Percentiles rank a stretch among this genome's conserved stretches.
phyloP scores from a whole-genome alignment of 2,888 invertebrate species.

The Cephus pulcher region DNA sequence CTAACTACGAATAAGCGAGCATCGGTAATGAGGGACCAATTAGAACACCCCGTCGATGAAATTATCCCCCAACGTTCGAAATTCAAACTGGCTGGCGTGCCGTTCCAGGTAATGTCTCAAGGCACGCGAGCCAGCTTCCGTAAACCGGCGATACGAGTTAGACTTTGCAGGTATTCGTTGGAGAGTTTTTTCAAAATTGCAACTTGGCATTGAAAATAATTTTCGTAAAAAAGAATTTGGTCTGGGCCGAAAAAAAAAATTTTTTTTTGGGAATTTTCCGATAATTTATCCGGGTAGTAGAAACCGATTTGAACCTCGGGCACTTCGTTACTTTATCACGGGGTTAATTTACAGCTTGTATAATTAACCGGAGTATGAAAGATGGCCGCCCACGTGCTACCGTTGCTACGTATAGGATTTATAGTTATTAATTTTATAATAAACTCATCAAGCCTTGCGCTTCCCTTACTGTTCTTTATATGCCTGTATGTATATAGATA shows the following conservation, averaged over 20 bases:
- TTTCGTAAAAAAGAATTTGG: not conserved
- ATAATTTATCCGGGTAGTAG: too few species aligned
- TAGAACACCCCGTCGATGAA: constrained; percentile 64
- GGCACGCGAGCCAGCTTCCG: constrained; percentile 51
- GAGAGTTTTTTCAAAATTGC: too few species aligned
- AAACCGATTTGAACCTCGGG: not conserved
- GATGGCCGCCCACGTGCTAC: constrained; percentile 59
- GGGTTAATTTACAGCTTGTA: constrained; percentile 49
- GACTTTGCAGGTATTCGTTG: not conserved
- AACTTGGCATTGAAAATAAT: constrained; percentile 3
- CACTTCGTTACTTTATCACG: constrained; percentile 42
- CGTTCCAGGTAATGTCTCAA: constrained; percentile 50
- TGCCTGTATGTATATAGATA: too few species aligned
- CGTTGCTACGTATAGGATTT: constrained; percentile 45
- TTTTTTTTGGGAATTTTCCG: too few species aligned
- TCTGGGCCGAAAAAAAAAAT: too few species aligned
- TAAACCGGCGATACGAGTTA: constrained; percentile 8
- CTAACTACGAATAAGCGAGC: constrained; percentile 56
- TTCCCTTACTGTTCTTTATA: constrained; percentile 14
- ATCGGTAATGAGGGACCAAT: constrained; percentile 66
- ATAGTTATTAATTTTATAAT: constrained; percentile 63
- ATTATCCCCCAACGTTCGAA: constrained; percentile 62
- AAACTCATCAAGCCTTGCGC: constrained; percentile 51
- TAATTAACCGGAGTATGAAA: constrained; percentile 59
- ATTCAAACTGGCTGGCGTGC: constrained; percentile 62